Conservation (phyloP, 2,888 invertebrate species). For the Apodemia mormo region DNA sequence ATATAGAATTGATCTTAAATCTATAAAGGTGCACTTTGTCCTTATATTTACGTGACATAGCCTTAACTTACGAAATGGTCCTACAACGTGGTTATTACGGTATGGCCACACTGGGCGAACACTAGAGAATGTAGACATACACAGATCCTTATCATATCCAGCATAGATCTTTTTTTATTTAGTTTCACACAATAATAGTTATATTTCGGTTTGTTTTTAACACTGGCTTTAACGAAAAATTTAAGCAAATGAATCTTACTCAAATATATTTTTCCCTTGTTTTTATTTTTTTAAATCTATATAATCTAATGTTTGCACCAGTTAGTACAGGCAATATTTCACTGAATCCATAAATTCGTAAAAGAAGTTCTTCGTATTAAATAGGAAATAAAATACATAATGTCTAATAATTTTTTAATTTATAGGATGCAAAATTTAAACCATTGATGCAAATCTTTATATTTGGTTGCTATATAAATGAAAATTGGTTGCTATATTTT, state of each 20-base stretch:
- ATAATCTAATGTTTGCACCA: neutral
- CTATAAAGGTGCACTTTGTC: constrained; percentile 51
- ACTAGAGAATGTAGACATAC: neutral
- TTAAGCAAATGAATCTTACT: too few species aligned
- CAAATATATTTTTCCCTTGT: too few species aligned
- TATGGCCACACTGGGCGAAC: constrained; percentile 23
- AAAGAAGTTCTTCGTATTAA: neutral
- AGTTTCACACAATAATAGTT: too few species aligned
- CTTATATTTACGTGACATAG: constrained; percentile 43
- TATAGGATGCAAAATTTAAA: too few species aligned
- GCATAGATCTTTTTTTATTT: too few species aligned
- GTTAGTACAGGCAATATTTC: neutral
- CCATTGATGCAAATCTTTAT: too few species aligned
- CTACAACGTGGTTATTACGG: constrained; percentile 41
- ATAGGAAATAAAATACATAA: constrained; percentile 18
- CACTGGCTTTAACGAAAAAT: too few species aligned
- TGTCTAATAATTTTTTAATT: too few species aligned
- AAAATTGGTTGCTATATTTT: too few species aligned
- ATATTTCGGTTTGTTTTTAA: too few species aligned
- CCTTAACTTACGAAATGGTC: constrained; percentile 45
- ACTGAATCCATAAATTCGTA: constrained; percentile 38
- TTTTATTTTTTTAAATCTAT: too few species aligned
- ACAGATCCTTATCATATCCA: neutral
- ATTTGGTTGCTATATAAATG: too few species aligned
- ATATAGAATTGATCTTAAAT: constrained; percentile 33